phyloP scores from a whole-genome alignment of 2,888 invertebrate genomes.

The Trilocha varians region DNA sequence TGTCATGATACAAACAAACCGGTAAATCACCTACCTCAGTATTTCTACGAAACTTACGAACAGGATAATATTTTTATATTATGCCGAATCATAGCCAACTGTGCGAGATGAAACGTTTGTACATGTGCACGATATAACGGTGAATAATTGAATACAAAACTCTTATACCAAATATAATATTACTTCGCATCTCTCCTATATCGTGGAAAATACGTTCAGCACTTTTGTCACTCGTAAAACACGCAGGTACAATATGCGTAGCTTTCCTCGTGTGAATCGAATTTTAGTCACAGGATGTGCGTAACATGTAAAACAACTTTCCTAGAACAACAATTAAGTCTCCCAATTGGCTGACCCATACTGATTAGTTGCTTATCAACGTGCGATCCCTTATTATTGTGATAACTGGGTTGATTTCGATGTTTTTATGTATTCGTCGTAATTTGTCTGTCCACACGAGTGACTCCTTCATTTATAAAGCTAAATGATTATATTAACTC shows the following conservation, averaged over 20 bases:
- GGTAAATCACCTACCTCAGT: too few species aligned
- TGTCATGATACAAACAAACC: too few species aligned
- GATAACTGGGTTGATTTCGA: conserved; percentile 20
- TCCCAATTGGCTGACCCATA: conserved; percentile 8
- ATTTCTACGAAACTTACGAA: not conserved
- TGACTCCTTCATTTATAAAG: not conserved
- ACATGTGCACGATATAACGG: too few species aligned
- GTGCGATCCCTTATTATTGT: conserved; percentile 18
- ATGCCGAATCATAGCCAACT: not conserved
- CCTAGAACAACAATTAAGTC: conserved; percentile 1
- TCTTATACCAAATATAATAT: not conserved
- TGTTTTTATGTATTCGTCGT: not conserved
- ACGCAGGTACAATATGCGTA: not conserved
- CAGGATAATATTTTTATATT: not conserved
- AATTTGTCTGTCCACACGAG: not conserved
- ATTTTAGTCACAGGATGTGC: not conserved
- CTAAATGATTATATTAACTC: not conserved
- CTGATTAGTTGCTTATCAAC: conserved; percentile 19
- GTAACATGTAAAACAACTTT: not conserved
- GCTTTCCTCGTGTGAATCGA: not conserved
- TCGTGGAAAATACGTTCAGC: not conserved
- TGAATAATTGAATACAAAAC: too few species aligned
- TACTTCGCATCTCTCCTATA: not conserved
- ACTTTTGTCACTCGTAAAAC: not conserved
- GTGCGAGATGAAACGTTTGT: not conserved